phyloP scores from a whole-genome alignment of 2,888 invertebrate genomes.

The Marasmarcha lunaedactyla region DNA sequence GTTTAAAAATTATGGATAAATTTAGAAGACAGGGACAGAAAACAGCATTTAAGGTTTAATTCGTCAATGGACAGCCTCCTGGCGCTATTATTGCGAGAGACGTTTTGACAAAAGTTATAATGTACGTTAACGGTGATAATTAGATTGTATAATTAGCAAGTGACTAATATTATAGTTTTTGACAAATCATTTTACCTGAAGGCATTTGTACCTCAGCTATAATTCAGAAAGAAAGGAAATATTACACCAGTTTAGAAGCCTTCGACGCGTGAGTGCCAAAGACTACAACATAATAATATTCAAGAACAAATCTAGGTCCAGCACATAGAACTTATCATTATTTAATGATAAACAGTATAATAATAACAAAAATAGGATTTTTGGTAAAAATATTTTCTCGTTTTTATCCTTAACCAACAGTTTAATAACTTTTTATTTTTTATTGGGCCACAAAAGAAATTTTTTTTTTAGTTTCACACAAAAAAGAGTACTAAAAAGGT shows the following conservation, averaged over 20 bases:
- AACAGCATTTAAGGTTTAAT: no score
- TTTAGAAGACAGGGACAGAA: no score
- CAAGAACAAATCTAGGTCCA: conserved; percentile 49
- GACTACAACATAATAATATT: conserved; percentile 45
- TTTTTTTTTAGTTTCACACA: conserved; percentile 10
- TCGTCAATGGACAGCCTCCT: no score
- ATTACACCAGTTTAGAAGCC: conserved; percentile 19
- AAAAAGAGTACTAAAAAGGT: conserved; percentile 17
- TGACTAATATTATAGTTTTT: neutral
- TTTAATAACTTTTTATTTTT: conserved; percentile 24
- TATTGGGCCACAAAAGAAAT: conserved; percentile 34
- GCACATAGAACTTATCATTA: conserved; percentile 39
- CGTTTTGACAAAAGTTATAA: neutral
- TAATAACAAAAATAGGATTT: conserved; percentile 60
- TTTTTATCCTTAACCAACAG: conserved; percentile 17
- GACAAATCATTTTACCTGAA: neutral
- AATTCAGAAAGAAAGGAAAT: neutral
- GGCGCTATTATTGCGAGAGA: no score
- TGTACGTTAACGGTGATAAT: neutral
- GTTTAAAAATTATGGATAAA: no score
- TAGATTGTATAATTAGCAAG: neutral
- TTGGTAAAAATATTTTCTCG: conserved; percentile 52
- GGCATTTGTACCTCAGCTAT: neutral
- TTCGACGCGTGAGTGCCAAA: conserved; percentile 32
- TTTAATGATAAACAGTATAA: conserved; percentile 39